phyloP scores from a whole-genome alignment of 2,113 vertebrate species.

The Mesitornis unicolor region DNA sequence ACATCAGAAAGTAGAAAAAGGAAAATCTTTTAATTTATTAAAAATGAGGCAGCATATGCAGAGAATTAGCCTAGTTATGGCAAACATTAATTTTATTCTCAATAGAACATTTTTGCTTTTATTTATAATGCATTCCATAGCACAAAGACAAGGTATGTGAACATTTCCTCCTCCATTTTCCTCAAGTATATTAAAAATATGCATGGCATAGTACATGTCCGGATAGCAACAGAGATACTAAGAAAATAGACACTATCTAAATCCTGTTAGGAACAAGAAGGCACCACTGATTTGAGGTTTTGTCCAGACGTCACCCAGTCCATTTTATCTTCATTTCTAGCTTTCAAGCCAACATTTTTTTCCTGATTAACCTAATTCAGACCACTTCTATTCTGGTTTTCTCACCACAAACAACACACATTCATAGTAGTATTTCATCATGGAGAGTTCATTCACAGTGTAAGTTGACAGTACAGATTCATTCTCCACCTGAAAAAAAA shows the following conservation, averaged over 20 bases:
- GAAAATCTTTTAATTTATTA: not conserved
- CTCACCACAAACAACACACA: conserved; percentile 94
- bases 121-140: conserved; percentile 26
- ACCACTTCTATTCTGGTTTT: conserved; percentile 78
- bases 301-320: conserved; percentile 64
- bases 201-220: conserved; percentile 60
- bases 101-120: not conserved
- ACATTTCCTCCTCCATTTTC: conserved; percentile 34
- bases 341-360: conserved; percentile 30
- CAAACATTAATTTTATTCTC: not conserved
- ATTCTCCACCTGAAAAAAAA: conserved; percentile 84
- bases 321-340: conserved; percentile 29
- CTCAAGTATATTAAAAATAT: conserved; percentile 67
- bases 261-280: conserved; percentile 76
- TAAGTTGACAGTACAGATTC: conserved; percentile 92
- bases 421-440: conserved; percentile 96
- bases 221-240: conserved; percentile 65
- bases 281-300: conserved; percentile 80
- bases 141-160: conserved; percentile 38
- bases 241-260: conserved; percentile 80
- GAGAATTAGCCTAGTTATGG: conserved; percentile 10
- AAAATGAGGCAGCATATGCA: not conserved
- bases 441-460: conserved; percentile 95
- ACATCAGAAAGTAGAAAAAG: not conserved
- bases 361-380: not conserved